A percentile compares a stretch with the other conserved stretches of the same genome.
These are phyloP conservation scores for Ametastegia equiseti DNA, from an alignment of 2,888 invertebrate species.

Conservation along the genomic window DNA sequence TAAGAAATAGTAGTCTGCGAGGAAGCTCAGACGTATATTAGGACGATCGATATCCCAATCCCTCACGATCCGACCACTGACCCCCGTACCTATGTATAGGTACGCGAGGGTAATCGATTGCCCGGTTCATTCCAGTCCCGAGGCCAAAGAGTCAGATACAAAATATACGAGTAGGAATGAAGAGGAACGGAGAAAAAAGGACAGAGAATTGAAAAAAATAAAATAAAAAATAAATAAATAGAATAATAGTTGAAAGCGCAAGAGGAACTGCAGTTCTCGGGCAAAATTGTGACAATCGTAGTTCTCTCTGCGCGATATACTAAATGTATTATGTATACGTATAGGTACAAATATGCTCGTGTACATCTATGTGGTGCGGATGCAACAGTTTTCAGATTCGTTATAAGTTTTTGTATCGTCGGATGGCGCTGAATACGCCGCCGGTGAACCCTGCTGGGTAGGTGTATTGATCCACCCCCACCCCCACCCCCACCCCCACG, in stretches of 20 bases:
- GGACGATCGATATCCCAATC: not conserved
- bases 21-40: too few species aligned
- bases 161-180: too few species aligned
- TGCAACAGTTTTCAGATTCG: slow-evolving; percentile 14
- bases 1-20: too few species aligned
- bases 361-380: not conserved
- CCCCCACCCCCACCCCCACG: slow-evolving; percentile 13
- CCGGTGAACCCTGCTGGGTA: not conserved
- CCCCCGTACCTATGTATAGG: too few species aligned
- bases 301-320: too few species aligned
- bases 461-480: slow-evolving; percentile 31
- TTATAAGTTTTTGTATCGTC: not conserved
- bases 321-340: not conserved
- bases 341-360: too few species aligned
- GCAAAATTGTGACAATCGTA: too few species aligned
- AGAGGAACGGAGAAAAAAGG: too few species aligned
- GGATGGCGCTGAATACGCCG: slow-evolving; percentile 12
- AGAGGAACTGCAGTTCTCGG: too few species aligned
- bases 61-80: not conserved
- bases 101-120: not conserved
- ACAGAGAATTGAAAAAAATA: too few species aligned
- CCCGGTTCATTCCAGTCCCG: not conserved
- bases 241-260: too few species aligned
- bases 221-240: too few species aligned
- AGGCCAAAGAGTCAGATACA: not conserved